Evolutionary conservation across 2,888 invertebrate species (phyloP).

Genomic region (Cryptus armator): DNA sequence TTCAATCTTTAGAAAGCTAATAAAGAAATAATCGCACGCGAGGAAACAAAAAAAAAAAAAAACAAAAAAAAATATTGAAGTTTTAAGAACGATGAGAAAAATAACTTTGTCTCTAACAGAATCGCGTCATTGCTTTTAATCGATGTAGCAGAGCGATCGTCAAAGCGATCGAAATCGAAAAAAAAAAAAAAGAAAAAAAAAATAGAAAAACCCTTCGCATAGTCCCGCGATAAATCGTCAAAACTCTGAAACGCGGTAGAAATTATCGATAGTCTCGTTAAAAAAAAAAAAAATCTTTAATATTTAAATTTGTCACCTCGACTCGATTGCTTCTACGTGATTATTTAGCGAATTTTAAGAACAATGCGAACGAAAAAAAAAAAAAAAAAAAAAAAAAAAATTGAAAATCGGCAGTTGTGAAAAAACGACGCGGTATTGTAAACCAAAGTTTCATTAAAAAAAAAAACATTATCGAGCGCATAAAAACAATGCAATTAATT

Average conservation of each 20-base stretch:
- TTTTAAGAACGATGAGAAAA: constrained; percentile 62
- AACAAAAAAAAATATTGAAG: constrained; percentile 7
- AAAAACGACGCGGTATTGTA: constrained; percentile 63
- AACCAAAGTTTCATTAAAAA: constrained; percentile 63
- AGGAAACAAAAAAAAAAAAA: background rate
- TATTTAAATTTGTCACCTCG: constrained; percentile 33
- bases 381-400: constrained; percentile 30
- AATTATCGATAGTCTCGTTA: constrained; percentile 63
- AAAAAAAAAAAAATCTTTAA: constrained; percentile 44
- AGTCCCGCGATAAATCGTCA: constrained; percentile 58
- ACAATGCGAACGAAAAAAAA: constrained; percentile 55
- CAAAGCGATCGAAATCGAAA: constrained; percentile 61
- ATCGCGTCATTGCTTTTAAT: constrained; percentile 67
- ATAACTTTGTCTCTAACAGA: constrained; percentile 61
- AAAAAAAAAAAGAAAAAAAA: constrained; percentile 51
- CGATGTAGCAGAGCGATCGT: constrained; percentile 60
- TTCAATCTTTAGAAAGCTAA: constrained; percentile 3
- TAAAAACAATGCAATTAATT: background rate
- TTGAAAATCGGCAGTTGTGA: constrained; percentile 43
- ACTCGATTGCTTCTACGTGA: constrained; percentile 47
- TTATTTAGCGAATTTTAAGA: constrained; percentile 52
- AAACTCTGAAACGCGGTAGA: constrained; percentile 52
- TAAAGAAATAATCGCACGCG: constrained; percentile 28
- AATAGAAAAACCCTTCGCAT: constrained; percentile 66
- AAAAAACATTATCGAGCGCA: constrained; percentile 58